Conservation (phyloP, 2,113 vertebrate genomes). For the Motacilla tschutschensis region DNA sequence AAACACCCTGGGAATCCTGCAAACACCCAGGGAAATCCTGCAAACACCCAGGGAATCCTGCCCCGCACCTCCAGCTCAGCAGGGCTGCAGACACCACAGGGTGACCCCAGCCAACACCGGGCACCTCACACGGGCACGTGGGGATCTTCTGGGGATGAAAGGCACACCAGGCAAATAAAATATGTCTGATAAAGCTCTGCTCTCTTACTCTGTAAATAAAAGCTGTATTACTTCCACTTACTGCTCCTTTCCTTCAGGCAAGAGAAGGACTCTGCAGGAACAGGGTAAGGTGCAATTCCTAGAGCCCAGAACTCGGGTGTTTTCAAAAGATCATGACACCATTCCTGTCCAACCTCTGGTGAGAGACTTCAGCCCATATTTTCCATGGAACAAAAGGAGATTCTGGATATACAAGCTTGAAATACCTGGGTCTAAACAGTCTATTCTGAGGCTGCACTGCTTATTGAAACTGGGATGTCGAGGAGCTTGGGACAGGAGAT, state of each 20-base stretch:
- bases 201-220: neutral
- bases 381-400: neutral
- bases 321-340: neutral
- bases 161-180: neutral
- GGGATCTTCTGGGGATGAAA: neutral
- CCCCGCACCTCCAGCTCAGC: neutral
- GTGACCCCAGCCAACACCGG: neutral
- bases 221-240: neutral
- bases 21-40: neutral
- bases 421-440: neutral
- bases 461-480: neutral
- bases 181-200: neutral
- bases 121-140: rapidly evolving
- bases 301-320: neutral
- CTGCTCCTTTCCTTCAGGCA: neutral
- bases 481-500: neutral
- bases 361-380: neutral
- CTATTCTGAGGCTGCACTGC: neutral
- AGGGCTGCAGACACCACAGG: neutral
- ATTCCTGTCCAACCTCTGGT: neutral
- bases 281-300: neutral
- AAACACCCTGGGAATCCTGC: too few relatives aligned
- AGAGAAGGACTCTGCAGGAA: neutral
- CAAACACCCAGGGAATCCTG: neutral
- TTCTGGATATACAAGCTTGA: neutral